Evolutionary conservation across 2,797 vertebrate genomes (phyloP).

Genomic region (Leptatherina wallacei): DNA sequence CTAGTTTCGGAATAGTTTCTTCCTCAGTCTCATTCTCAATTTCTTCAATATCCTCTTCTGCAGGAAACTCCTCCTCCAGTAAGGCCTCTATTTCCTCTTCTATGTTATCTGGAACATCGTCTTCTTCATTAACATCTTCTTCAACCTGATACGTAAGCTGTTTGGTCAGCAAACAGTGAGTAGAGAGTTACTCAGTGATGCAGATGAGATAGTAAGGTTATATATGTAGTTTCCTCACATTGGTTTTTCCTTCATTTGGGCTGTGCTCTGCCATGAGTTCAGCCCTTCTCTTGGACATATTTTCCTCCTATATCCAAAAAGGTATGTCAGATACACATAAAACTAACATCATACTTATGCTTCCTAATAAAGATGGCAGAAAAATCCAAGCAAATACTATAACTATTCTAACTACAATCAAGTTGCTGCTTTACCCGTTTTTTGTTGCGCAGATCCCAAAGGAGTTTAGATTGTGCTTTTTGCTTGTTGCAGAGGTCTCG

Average conservation of each 20-base stretch:
- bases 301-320: constrained; percentile 79
- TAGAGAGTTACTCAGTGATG: constrained; percentile 2
- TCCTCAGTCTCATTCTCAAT: constrained; percentile 81
- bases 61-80: constrained; percentile 88
- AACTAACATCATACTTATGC: neutral
- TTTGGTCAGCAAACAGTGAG: neutral
- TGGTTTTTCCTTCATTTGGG: constrained; percentile 37
- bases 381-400: neutral
- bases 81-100: constrained; percentile 84
- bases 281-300: constrained; percentile 86
- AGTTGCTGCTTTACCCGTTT: constrained; percentile 77
- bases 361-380: neutral
- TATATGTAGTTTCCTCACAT: constrained; percentile 61
- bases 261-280: constrained; percentile 85
- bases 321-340: neutral
- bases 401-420: neutral
- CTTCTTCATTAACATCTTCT: constrained; percentile 51
- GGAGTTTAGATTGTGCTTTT: constrained; percentile 73
- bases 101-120: constrained; percentile 56
- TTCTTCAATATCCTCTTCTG: constrained; percentile 81
- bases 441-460: constrained; percentile 83
- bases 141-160: constrained; percentile 24
- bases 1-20: constrained; percentile 83
- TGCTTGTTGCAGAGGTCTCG: constrained; percentile 71
- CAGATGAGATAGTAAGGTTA: neutral